These are phyloP conservation scores for Eurois occulta DNA, from an alignment of 2,888 invertebrate genomes.

Conservation along the genomic window DNA sequence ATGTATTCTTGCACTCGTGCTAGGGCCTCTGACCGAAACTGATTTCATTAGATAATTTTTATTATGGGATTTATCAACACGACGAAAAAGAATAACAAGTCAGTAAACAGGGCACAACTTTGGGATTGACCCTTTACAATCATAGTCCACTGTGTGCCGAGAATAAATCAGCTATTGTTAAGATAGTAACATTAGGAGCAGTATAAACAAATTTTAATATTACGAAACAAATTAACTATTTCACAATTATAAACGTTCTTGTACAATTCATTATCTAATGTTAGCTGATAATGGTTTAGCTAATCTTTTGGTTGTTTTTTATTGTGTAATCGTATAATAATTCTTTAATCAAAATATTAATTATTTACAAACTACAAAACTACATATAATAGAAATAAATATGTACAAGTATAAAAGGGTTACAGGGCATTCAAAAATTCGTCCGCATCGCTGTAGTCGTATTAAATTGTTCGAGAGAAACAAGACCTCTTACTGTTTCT, in stretches of 20 bases:
- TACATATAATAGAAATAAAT: too few relatives aligned
- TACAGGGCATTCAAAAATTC: too few relatives aligned
- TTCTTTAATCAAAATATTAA: too few relatives aligned
- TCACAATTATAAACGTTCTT: constrained; percentile 41
- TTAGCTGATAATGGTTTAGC: constrained; percentile 31
- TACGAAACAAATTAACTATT: constrained; percentile 39
- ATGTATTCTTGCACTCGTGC: too few relatives aligned
- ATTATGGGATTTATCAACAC: not conserved
- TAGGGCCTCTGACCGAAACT: too few relatives aligned
- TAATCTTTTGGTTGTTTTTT: not conserved
- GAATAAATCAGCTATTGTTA: not conserved
- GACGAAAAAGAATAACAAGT: not conserved
- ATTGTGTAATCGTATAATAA: constrained; percentile 20
- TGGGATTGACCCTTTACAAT: not conserved
- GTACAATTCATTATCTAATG: constrained; percentile 46
- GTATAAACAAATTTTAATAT: constrained; percentile 16
- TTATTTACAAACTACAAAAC: too few relatives aligned
- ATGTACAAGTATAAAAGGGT: too few relatives aligned
- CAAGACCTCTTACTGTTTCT: not conserved
- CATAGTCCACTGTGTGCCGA: too few relatives aligned
- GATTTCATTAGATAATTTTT: too few relatives aligned
- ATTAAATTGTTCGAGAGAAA: constrained; percentile 15
- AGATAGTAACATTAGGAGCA: not conserved
- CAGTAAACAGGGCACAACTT: not conserved
- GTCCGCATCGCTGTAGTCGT: too few relatives aligned